phyloP scores from a whole-genome alignment of 1,140 invertebrate species.

The Leptoteleia sp. region DNA sequence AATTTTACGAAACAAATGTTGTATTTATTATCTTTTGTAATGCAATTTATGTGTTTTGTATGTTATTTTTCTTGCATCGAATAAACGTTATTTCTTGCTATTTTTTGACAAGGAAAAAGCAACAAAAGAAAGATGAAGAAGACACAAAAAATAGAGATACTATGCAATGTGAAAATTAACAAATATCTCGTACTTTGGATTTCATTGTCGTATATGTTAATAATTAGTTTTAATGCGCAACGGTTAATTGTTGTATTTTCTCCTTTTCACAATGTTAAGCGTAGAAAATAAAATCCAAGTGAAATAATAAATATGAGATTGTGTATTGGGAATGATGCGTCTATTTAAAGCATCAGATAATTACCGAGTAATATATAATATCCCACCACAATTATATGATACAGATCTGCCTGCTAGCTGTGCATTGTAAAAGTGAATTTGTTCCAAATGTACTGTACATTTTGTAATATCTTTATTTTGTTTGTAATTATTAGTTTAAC shows the following conservation, averaged over 20 bases:
- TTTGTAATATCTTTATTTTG: constrained; percentile 78
- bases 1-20: constrained; percentile 26
- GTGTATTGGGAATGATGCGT: constrained; percentile 37
- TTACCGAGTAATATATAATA: constrained; percentile 43
- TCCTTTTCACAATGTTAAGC: constrained; percentile 30
- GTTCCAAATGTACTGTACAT: constrained; percentile 75
- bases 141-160: constrained; percentile 1
- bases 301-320: constrained; percentile 43
- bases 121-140: constrained; percentile 10
- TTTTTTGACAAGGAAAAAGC: too few relatives aligned
- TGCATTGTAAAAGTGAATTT: constrained; percentile 71
- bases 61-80: constrained; percentile 16
- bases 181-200: constrained; percentile 31
- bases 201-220: constrained; percentile 23
- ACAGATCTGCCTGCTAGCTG: constrained; percentile 70
- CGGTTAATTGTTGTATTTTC: constrained; percentile 10
- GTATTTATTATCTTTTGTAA: constrained; percentile 50
- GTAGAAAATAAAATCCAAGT: constrained; percentile 46
- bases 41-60: constrained; percentile 39
- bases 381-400: constrained; percentile 51
- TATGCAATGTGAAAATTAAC: constrained; percentile 12
- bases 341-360: constrained; percentile 48
- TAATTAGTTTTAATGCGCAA: constrained; percentile 23
- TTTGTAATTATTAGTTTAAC: constrained; percentile 74
- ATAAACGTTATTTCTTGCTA: constrained; percentile 9